Percentiles rank a stretch among this genome's conserved stretches.
Evolutionary conservation across 2,888 invertebrate species (phyloP).

Genomic region (Sussaba pulchella): DNA sequence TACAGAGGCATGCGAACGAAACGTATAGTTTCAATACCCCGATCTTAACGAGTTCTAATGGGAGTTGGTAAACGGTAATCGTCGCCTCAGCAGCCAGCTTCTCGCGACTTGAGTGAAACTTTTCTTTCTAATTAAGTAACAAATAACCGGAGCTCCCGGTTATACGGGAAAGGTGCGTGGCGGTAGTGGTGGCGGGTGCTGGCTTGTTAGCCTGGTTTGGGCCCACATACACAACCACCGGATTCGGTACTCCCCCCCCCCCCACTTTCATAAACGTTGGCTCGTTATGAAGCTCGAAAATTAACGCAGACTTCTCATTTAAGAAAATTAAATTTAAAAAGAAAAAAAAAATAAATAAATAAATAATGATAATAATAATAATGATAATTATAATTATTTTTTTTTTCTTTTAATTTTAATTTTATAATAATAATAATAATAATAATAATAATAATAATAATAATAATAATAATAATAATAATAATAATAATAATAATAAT

Average conservation of each 20-base stretch:
- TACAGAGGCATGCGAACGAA: conserved; percentile 66
- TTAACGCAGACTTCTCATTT: conserved; percentile 77
- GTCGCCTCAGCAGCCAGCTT: conserved; percentile 77
- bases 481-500: no score
- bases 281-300: conserved; percentile 80
- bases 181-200: conserved; percentile 30
- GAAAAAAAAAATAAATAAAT: conserved; percentile 48
- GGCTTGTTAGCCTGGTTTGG: conserved; percentile 79
- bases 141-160: conserved; percentile 78
- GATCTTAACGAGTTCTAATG: conserved; percentile 82
- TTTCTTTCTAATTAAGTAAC: conserved; percentile 83
- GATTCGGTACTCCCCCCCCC: conserved; percentile 24
- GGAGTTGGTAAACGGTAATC: conserved; percentile 83
- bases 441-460: conserved; percentile 22
- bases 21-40: conserved; percentile 82
- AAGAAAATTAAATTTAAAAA: conserved; percentile 65
- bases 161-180: not conserved
- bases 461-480: no score
- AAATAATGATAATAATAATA: not conserved
- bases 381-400: not conserved
- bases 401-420: no score
- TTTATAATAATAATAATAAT: no score
- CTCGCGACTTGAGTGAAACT: conserved; percentile 75
- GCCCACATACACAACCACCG: conserved; percentile 61
- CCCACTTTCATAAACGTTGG: conserved; percentile 76